Percentiles rank a stretch among this genome's conserved stretches.
Evolutionary conservation across 2,888 invertebrate genomes (phyloP).

Genomic region (Miltochrista miniata): DNA sequence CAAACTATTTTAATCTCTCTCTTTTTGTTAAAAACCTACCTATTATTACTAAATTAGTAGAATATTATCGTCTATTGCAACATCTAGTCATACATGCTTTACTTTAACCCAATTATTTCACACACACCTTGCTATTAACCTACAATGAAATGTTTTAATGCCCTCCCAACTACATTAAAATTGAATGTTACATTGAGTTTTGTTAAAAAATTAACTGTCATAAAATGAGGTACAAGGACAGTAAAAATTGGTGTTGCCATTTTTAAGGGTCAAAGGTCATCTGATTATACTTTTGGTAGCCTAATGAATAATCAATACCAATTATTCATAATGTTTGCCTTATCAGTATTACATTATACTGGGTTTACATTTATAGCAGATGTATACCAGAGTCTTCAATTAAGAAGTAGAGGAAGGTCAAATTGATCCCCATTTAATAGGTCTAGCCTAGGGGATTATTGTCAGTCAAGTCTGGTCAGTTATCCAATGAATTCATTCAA

Average conservation of each 20-base stretch:
- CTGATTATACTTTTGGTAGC: too few relatives aligned
- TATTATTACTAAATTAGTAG: slow-evolving; percentile 16
- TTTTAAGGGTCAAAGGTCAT: background rate
- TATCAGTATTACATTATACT: too few relatives aligned
- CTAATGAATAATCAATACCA: too few relatives aligned
- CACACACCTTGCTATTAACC: slow-evolving; percentile 22
- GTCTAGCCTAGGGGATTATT: too few relatives aligned
- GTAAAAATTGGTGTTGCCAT: background rate
- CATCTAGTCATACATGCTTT: slow-evolving; percentile 25
- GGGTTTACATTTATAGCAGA: too few relatives aligned
- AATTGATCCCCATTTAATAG: too few relatives aligned
- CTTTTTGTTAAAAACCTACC: background rate
- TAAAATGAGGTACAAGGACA: slow-evolving; percentile 5
- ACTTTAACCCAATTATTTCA: slow-evolving; percentile 10
- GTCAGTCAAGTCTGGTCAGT: too few relatives aligned
- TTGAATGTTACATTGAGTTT: background rate
- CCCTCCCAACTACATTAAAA: background rate
- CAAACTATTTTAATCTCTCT: background rate
- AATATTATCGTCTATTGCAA: slow-evolving; percentile 1
- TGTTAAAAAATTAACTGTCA: background rate
- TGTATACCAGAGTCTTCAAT: too few relatives aligned
- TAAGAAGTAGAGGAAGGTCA: too few relatives aligned
- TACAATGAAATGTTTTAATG: background rate
- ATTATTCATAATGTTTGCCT: too few relatives aligned
- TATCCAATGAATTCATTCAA: too few relatives aligned